Conservation (phyloP, 2,113 vertebrate species). For the Coptodon rendalli region DNA sequence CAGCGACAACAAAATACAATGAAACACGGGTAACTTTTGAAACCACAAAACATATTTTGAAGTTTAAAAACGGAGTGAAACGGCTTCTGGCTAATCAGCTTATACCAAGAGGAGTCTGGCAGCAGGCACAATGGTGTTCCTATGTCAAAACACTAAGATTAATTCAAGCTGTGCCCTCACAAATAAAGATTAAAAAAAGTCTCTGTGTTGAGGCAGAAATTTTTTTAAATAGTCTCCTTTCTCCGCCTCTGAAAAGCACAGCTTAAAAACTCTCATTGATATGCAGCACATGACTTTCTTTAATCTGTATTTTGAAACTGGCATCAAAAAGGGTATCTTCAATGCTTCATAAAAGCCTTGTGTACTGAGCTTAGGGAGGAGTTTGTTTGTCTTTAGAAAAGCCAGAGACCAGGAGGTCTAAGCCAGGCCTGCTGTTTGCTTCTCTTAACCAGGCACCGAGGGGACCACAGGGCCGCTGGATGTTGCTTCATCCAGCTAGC, state of each 20-base stretch:
- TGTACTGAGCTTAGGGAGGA: conserved; percentile 8
- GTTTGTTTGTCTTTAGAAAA: conserved; percentile 36
- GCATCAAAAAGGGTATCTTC: conserved; percentile 15
- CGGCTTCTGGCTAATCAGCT: conserved; percentile 47
- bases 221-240: conserved; percentile 5
- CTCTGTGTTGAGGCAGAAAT: not conserved
- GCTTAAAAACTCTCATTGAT: conserved; percentile 44
- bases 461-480: not conserved
- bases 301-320: conserved; percentile 55
- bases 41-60: conserved; percentile 10
- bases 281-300: conserved; percentile 48
- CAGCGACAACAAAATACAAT: not conserved
- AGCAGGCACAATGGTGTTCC: conserved; percentile 27
- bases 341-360: conserved; percentile 14
- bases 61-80: conserved; percentile 19
- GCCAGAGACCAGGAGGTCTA: not conserved
- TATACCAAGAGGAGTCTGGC: conserved; percentile 31
- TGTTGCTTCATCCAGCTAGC: not conserved
- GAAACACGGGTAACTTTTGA: not conserved
- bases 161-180: conserved; percentile 51
- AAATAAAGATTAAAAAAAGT: conserved; percentile 32
- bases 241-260: conserved; percentile 23
- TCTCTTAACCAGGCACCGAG: not conserved
- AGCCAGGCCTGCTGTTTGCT: conserved; percentile 21
- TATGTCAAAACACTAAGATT: conserved; percentile 51